These are phyloP conservation scores for Andinoacara biseriatus DNA, from an alignment of 2,113 vertebrate genomes.

Conservation along the genomic window DNA sequence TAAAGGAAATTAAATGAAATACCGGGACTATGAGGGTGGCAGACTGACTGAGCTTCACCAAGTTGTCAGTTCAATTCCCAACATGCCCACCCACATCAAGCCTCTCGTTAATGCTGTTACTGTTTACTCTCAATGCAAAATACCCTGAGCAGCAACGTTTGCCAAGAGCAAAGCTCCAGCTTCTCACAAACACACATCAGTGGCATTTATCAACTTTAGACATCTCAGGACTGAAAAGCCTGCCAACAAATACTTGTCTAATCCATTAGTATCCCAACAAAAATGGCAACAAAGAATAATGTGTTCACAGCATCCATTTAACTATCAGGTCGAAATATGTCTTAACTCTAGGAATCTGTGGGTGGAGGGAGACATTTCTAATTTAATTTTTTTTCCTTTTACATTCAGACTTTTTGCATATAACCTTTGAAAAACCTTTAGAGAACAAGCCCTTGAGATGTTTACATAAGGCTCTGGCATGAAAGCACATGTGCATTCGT, in stretches of 20 bases:
- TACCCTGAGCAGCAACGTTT: conserved; percentile 15
- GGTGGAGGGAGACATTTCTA: not conserved
- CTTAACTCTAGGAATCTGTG: conserved; percentile 18
- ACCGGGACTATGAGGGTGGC: not conserved
- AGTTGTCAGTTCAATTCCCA: conserved; percentile 59
- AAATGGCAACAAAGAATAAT: conserved; percentile 31
- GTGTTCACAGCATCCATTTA: not conserved
- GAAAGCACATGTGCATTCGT: not conserved
- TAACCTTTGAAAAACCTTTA: conserved; percentile 63
- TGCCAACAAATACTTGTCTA: conserved; percentile 39
- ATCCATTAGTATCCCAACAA: conserved; percentile 52
- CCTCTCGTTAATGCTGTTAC: conserved; percentile 38
- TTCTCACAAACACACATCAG: conserved; percentile 18
- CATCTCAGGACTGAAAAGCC: conserved; percentile 38
- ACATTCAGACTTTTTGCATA: conserved; percentile 31
- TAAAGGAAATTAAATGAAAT: not conserved
- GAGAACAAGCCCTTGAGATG: conserved; percentile 40
- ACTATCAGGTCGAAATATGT: conserved; percentile 4
- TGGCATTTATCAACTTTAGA: conserved; percentile 61
- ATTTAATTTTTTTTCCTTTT: not conserved
- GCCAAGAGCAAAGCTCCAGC: conserved; percentile 31
- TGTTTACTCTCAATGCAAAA: conserved; percentile 56
- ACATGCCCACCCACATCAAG: conserved; percentile 53
- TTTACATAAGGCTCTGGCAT: conserved; percentile 31
- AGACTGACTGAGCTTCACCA: conserved; percentile 17